These are phyloP conservation scores for Tiphia femorata DNA, from an alignment of 2,888 invertebrate species.

Conservation along the genomic window DNA sequence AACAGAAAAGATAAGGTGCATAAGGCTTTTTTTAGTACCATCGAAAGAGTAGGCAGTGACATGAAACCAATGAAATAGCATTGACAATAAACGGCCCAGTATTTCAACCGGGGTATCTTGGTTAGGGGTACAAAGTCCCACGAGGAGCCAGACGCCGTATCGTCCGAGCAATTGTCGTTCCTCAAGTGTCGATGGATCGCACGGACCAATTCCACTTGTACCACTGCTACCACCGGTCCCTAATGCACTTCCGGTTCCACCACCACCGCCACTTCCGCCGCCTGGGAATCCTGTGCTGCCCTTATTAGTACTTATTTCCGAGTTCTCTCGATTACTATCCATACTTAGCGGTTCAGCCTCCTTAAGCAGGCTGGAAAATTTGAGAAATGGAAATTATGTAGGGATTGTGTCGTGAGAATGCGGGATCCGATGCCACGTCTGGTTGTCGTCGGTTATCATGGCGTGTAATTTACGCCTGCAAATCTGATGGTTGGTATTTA, in stretches of 20 bases:
- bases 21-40: slow-evolving; percentile 75
- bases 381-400: no score
- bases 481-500: no score
- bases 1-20: slow-evolving; percentile 68
- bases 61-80: slow-evolving; percentile 99
- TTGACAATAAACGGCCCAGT: slow-evolving; percentile 91
- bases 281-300: slow-evolving; percentile 66
- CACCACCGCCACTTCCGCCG: slow-evolving; percentile 64
- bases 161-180: slow-evolving; percentile 91
- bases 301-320: slow-evolving; percentile 66
- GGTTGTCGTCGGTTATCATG: slow-evolving; percentile 28
- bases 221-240: slow-evolving; percentile 67
- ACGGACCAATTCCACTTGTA: slow-evolving; percentile 54
- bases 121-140: slow-evolving; percentile 89
- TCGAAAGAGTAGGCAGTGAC: slow-evolving; percentile 97
- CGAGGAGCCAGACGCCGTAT: slow-evolving; percentile 97
- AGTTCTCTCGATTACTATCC: slow-evolving; percentile 73
- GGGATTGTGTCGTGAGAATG: slow-evolving; percentile 12
- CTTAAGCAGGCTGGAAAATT: slow-evolving; percentile 77
- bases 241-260: slow-evolving; percentile 64
- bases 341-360: slow-evolving; percentile 89
- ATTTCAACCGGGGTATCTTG: slow-evolving; percentile 83
- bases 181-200: slow-evolving; percentile 73
- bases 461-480: no score
- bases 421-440: slow-evolving; percentile 30